A percentile compares a stretch with the other conserved stretches of the same genome.
phyloP scores from a whole-genome alignment of 2,888 invertebrate genomes.

The Troides aeacus region DNA sequence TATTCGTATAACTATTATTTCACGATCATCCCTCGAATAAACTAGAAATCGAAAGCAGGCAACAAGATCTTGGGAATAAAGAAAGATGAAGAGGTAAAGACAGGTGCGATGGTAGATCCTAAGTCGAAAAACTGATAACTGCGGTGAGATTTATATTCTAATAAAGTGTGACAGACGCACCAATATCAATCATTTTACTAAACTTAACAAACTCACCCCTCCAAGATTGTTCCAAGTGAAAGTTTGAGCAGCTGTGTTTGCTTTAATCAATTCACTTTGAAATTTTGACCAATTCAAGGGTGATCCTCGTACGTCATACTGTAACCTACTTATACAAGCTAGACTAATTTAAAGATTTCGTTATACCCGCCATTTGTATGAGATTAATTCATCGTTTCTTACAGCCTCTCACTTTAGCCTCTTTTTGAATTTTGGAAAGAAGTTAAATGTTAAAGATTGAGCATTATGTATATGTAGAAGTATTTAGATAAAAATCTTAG shows the following conservation, averaged over 20 bases:
- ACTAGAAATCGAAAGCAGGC: too few species aligned
- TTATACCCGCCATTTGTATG: not conserved
- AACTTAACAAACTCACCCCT: conserved; percentile 3
- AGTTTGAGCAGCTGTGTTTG: conserved; percentile 17
- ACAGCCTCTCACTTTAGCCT: too few species aligned
- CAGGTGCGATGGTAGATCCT: not conserved
- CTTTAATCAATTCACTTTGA: conserved; percentile 17
- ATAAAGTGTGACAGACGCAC: conserved; percentile 1
- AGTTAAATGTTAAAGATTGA: too few species aligned
- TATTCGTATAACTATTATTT: too few species aligned
- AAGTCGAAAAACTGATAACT: not conserved
- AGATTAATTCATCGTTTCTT: not conserved
- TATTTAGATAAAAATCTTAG: too few species aligned
- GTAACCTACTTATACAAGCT: conserved; percentile 7
- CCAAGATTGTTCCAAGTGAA: conserved; percentile 2
- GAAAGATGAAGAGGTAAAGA: too few species aligned
- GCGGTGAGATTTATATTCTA: not conserved
- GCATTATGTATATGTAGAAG: too few species aligned
- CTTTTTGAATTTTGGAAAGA: too few species aligned
- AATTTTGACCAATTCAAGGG: conserved; percentile 22
- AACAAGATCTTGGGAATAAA: too few species aligned
- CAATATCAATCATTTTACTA: conserved; percentile 9
- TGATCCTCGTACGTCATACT: conserved; percentile 1
- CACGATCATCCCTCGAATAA: too few species aligned
- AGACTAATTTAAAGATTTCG: conserved; percentile 9